Evolutionary conservation across 2,797 vertebrate genomes (phyloP), one percentile per base, ranked within the genome.

Genomic region (Chaenodraco wilsoni): DNA sequence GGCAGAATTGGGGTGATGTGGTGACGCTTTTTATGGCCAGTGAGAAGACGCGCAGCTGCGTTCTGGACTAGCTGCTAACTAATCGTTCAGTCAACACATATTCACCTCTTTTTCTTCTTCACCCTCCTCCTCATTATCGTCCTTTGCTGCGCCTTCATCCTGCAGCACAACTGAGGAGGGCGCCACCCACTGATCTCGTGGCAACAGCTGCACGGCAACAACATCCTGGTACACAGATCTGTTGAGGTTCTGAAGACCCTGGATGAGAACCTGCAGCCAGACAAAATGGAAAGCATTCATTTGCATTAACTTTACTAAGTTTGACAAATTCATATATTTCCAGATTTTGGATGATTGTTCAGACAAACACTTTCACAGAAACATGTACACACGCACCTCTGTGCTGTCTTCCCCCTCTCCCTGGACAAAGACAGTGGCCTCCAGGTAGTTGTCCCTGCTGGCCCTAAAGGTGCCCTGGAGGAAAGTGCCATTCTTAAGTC

Each of bases 371-470:
- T 55, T 15, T 50, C 3, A 63, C 14, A 68, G 3, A 59, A 27
- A 75, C 43, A 54, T 5, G 71, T 16, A 27, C 4, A 27, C 33
- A 37, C 73, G 46, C 51, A 96, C 98, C 96, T 99, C 98, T 83
- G 91, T 97, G 81, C 92, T 91, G 60, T 98, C 95, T 65, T 95
- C 95, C 12, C 83, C 91, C 17, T 99, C 97, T 80, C 96, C 95
- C 61, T 98, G 96, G 80, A 99, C 89, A 91, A 97, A 98, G 19
- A 99, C 97, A 0, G 95, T 97, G 58, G 96, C 98, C 92, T 99
- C 98, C 87, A 99, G 94, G 83, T 98, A 99, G 93, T 99, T 99
- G 85, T 99, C 97, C 74, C 96, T 95, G 91, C 93, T 99, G 79
- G 98, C 96, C 76, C 95, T 94, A 37, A 96, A 99, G 17, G 96